These are phyloP conservation scores for Drosophila kohkoa DNA, from an alignment of 1,140 invertebrate genomes.

Conservation along the genomic window DNA sequence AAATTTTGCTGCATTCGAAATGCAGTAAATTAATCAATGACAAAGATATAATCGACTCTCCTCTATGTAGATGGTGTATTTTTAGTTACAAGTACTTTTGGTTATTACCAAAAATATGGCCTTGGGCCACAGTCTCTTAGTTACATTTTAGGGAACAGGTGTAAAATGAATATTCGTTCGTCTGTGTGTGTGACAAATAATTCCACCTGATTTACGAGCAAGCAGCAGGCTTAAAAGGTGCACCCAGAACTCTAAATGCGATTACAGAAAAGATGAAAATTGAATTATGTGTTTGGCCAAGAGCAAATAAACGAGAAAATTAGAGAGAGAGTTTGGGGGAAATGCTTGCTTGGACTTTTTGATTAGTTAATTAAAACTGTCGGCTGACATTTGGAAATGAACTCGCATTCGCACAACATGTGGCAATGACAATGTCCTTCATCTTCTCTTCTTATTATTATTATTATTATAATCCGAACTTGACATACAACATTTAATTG, in stretches of 20 bases:
- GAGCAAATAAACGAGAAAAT: conserved; percentile 42
- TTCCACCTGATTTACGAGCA: conserved; percentile 71
- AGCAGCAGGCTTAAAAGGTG: conserved; percentile 41
- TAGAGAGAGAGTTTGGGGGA: conserved; percentile 24
- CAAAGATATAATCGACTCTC: neutral
- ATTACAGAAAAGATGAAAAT: conserved; percentile 70
- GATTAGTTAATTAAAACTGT: conserved; percentile 82
- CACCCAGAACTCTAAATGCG: conserved; percentile 39
- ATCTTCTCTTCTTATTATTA: conserved; percentile 28
- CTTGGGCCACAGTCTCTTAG: conserved; percentile 49
- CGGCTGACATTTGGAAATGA: conserved; percentile 60
- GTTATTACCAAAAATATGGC: conserved; percentile 52
- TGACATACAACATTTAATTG: conserved; percentile 70
- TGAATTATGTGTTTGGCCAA: conserved; percentile 62
- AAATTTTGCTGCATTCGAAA: conserved; percentile 5
- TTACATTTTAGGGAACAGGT: conserved; percentile 64
- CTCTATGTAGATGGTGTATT: conserved; percentile 5
- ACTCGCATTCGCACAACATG: conserved; percentile 60
- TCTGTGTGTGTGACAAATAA: conserved; percentile 71
- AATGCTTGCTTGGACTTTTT: conserved; percentile 34
- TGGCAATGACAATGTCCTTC: conserved; percentile 5
- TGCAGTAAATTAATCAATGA: conserved; percentile 46
- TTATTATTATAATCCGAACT: conserved; percentile 20
- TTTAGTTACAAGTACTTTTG: conserved; percentile 6
- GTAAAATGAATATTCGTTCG: conserved; percentile 75